Evolutionary conservation across 2,113 vertebrate genomes (phyloP), one percentile per base, ranked within the genome.

Genomic region (Gasterosteus aculeatus): DNA sequence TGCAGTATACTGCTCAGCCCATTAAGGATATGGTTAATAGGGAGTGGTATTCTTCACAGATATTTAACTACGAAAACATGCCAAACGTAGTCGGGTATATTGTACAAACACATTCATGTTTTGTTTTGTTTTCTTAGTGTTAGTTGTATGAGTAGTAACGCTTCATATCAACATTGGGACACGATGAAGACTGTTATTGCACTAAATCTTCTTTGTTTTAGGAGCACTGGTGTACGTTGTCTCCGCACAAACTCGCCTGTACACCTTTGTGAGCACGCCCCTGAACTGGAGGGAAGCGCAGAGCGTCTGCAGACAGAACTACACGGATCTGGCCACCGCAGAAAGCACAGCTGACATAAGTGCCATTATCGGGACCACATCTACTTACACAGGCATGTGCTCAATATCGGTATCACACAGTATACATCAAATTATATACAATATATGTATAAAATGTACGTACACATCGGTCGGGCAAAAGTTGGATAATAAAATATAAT

Each of bases 281-380:
- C 33, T n/a, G 74, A 85, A 5, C 29, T 63, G 75, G 85, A 35
- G 64, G 0, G 14, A 63, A 0, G 82, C 85, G 15, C 75, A 85
- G 85, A 73, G 19, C 42, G 29, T 38, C 68, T 89, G 87, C 69
- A 81, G 85, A 71, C 0, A 9, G 2, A 1, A 0, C 49, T 85
- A 29, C 68, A 64, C 74, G 41, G 85, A 89, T 61, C 84, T 89
- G 80, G 87, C 79, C 19, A 87, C 80, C 18, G 26, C 78, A 57
- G 63, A 78, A 59, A 83, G 18, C 38, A 33, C 31, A 46, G 51
- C 16, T 7, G 85, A 83, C 0, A 0, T 81, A 39, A 3, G 6
- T 14, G 74, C 71, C 3, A 29, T 77, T 44, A 0, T 9, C 5
- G 29, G 7, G 0, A 29, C 0, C 18, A 31, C 58, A 35, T 0